These are phyloP conservation scores for Heliconius himera DNA, from an alignment of 1,140 invertebrate genomes.

Conservation along the genomic window DNA sequence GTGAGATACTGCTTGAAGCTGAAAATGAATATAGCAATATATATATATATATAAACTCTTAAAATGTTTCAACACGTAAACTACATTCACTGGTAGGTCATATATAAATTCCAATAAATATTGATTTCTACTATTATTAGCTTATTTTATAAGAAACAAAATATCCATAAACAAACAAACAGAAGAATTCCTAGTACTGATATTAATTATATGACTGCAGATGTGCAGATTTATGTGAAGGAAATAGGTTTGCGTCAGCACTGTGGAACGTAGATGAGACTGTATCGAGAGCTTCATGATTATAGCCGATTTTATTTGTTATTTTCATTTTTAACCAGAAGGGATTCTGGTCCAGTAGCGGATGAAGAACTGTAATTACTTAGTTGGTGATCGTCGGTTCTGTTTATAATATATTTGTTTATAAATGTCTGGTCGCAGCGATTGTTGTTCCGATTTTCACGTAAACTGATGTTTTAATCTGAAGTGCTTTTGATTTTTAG, in stretches of 20 bases:
- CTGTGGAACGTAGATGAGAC: slow-evolving; percentile 31
- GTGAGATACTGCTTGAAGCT: too few species aligned
- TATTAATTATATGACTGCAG: slow-evolving; percentile 17
- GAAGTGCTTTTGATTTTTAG: too few species aligned
- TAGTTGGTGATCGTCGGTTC: background rate
- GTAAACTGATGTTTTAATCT: too few species aligned
- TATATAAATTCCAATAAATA: background rate
- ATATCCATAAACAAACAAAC: background rate
- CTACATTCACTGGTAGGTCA: background rate
- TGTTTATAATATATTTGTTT: background rate
- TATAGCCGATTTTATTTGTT: slow-evolving; percentile 5
- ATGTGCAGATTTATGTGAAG: slow-evolving; percentile 23
- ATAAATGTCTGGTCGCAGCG: too few species aligned
- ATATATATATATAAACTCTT: too few species aligned
- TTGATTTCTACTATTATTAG: background rate
- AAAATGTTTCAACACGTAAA: too few species aligned
- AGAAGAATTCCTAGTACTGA: background rate
- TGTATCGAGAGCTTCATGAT: slow-evolving; percentile 6
- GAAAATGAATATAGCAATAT: too few species aligned
- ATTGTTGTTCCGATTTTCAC: too few species aligned
- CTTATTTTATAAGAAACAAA: background rate
- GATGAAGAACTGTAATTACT: background rate
- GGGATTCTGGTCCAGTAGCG: background rate
- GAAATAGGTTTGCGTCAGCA: slow-evolving; percentile 35
- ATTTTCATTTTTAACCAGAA: slow-evolving; percentile 1